A percentile compares a stretch with the other conserved stretches of the same genome.
Evolutionary conservation across 2,797 vertebrate species (phyloP).

Genomic region (Channallabes apus): DNA sequence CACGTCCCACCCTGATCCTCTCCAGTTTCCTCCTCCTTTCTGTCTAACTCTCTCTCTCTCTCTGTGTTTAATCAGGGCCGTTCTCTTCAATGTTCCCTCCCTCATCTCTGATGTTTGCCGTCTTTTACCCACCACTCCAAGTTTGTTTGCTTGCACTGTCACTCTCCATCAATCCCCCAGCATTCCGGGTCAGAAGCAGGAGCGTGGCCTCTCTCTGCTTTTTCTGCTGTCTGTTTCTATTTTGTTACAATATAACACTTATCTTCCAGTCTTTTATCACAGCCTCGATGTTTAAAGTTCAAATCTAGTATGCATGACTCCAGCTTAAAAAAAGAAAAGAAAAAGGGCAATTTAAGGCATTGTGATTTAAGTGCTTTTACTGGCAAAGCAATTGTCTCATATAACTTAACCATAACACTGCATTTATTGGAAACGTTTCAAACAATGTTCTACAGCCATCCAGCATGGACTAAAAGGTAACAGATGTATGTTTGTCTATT

Average conservation of each 20-base stretch:
- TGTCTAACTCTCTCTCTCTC: slow-evolving; percentile 30
- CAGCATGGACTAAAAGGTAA: not conserved
- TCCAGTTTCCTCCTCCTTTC: slow-evolving; percentile 28
- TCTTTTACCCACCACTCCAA: slow-evolving; percentile 22
- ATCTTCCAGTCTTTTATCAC: slow-evolving; percentile 36
- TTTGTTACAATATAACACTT: slow-evolving; percentile 42
- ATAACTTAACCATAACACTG: not conserved
- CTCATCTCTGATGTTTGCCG: slow-evolving; percentile 46
- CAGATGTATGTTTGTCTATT: slow-evolving; percentile 33
- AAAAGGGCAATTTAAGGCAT: not conserved
- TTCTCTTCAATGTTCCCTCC: slow-evolving; percentile 33
- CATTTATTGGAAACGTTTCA: not conserved
- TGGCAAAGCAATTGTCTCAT: not conserved
- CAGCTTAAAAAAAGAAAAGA: not conserved
- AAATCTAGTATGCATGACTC: not conserved
- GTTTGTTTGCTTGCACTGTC: slow-evolving; percentile 54
- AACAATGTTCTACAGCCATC: not conserved
- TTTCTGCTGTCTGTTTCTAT: slow-evolving; percentile 14
- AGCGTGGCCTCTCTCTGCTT: slow-evolving; percentile 29
- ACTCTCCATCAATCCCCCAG: slow-evolving; percentile 44
- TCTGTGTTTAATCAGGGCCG: slow-evolving; percentile 53
- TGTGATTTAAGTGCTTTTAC: not conserved
- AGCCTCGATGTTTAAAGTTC: not conserved
- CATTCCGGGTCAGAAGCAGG: slow-evolving; percentile 40
- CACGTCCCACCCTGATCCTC: slow-evolving; percentile 26